These are phyloP conservation scores for Samia ricini DNA, from an alignment of 1,140 invertebrate genomes.

Conservation along the genomic window DNA sequence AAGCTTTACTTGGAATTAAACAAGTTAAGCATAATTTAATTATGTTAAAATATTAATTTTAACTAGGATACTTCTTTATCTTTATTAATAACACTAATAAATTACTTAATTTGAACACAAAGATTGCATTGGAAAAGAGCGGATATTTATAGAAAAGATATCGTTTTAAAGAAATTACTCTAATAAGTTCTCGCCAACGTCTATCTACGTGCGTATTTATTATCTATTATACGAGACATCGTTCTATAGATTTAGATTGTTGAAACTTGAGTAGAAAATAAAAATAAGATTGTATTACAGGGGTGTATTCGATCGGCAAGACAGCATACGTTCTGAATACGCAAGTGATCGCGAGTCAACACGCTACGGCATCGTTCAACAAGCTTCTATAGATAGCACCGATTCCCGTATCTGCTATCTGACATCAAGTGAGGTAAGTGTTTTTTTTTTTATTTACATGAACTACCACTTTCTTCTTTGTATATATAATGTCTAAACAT, in stretches of 20 bases:
- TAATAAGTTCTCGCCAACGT: not conserved
- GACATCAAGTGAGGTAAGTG: slow-evolving; percentile 94
- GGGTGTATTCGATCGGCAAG: slow-evolving; percentile 91
- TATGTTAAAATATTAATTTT: not conserved
- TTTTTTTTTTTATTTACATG: too few species aligned
- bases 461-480: too few species aligned
- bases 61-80: not conserved
- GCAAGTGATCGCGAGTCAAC: slow-evolving; percentile 90
- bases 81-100: not conserved
- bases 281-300: slow-evolving; percentile 75
- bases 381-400: slow-evolving; percentile 94
- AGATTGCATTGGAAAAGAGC: not conserved
- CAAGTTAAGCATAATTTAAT: not conserved
- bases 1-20: not conserved
- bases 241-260: not conserved
- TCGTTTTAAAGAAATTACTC: not conserved
- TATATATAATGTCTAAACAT: too few species aligned
- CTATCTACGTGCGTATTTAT: not conserved
- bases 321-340: slow-evolving; percentile 92
- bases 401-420: slow-evolving; percentile 95
- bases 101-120: not conserved
- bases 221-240: not conserved
- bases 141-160: not conserved
- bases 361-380: slow-evolving; percentile 92
- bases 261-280: slow-evolving; percentile 1